Conservation (phyloP, 2,888 invertebrate genomes). For the Sphaerolaimus hirsutus region DNA sequence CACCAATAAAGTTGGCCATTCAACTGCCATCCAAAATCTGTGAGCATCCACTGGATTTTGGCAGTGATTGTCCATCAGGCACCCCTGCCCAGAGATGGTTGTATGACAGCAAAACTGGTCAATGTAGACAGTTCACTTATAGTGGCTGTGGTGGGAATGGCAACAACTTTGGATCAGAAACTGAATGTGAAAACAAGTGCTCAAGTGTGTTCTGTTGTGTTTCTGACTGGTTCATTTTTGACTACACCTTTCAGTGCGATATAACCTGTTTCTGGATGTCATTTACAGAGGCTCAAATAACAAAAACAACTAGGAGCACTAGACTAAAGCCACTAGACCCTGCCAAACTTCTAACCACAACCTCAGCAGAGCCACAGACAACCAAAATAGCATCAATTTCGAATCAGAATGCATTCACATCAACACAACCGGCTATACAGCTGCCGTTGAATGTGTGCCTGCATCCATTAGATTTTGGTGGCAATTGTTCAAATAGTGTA, state of each 20-base stretch:
- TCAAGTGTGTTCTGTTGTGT: no score
- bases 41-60: constrained; percentile 20
- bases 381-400: no score
- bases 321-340: no score
- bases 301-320: no score
- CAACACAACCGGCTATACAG: no score
- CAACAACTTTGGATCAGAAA: not conserved
- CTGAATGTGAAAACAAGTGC: not conserved
- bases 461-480: not conserved
- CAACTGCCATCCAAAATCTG: constrained; percentile 15
- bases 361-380: no score
- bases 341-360: no score
- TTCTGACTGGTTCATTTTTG: no score
- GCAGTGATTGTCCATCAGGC: constrained; percentile 15
- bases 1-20: not conserved
- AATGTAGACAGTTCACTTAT: constrained; percentile 18
- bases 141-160: constrained; percentile 20
- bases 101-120: constrained; percentile 19
- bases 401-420: no score
- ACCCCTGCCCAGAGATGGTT: constrained; percentile 21
- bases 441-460: not conserved
- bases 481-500: no score
- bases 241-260: not conserved
- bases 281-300: not conserved
- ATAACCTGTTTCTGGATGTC: not conserved